A percentile compares a stretch with the other conserved stretches of the same genome.
Conservation (phyloP, 2,113 vertebrate species). For the Stomatorhinus ivindoensis region DNA sequence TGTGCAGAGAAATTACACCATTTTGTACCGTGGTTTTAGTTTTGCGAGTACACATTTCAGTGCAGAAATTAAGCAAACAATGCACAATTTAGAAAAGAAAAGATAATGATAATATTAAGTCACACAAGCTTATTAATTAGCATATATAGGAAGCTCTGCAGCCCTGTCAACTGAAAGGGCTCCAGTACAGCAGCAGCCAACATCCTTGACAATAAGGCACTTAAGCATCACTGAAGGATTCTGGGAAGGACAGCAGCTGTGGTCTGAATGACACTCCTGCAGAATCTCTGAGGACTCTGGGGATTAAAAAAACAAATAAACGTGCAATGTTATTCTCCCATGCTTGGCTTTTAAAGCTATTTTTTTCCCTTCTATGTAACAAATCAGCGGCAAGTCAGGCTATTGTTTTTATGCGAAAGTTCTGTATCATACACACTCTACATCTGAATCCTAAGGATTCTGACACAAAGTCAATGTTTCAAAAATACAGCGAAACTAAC, state of each 20-base stretch:
- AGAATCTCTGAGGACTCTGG: background rate
- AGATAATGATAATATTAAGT: background rate
- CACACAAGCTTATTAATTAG: background rate
- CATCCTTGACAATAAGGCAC: background rate
- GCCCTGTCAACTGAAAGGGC: background rate
- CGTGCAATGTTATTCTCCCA: background rate
- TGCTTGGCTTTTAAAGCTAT: background rate
- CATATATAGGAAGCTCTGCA: background rate
- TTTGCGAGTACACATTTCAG: background rate
- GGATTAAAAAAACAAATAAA: background rate
- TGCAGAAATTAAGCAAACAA: background rate
- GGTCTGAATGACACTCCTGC: background rate
- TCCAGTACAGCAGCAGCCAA: background rate
- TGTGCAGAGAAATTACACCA: background rate
- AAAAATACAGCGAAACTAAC: background rate
- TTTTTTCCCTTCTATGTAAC: background rate
- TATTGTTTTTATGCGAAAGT: background rate
- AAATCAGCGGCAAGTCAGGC: background rate
- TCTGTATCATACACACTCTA: background rate
- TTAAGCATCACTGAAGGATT: background rate
- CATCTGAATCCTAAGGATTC: background rate
- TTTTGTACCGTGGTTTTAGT: background rate
- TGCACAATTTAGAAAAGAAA: background rate
- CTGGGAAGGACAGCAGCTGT: background rate
- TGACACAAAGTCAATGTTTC: background rate